Percentiles rank a stretch among this genome's conserved stretches.
These are phyloP conservation scores for Parnassius glacialis DNA, from an alignment of 2,888 invertebrate species.

Conservation along the genomic window DNA sequence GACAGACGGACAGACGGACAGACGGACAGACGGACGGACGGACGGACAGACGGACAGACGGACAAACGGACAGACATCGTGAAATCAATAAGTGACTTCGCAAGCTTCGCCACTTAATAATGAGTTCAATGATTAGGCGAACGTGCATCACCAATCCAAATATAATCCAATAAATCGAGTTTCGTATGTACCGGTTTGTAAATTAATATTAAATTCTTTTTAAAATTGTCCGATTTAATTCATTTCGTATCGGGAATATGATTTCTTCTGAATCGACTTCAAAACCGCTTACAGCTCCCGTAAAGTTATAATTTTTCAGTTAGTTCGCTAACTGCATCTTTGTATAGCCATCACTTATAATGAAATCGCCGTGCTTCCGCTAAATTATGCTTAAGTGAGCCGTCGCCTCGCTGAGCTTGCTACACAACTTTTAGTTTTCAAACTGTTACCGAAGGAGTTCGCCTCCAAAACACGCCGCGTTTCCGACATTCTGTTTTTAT, in stretches of 20 bases:
- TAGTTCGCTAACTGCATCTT: slow-evolving; percentile 22
- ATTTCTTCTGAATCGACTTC: slow-evolving; percentile 10
- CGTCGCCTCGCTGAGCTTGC: slow-evolving; percentile 11
- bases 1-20: too few relatives aligned
- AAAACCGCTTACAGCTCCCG: slow-evolving; percentile 3
- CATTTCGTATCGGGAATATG: slow-evolving; percentile 8
- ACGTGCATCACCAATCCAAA: too few relatives aligned
- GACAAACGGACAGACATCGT: too few relatives aligned
- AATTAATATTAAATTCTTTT: too few relatives aligned
- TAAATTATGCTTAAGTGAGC: slow-evolving; percentile 38
- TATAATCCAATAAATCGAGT: too few relatives aligned
- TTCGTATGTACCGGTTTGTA: too few relatives aligned
- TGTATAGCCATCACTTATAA: slow-evolving; percentile 29
- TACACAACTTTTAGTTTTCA: slow-evolving; percentile 15
- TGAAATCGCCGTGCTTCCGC: slow-evolving; percentile 31
- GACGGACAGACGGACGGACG: too few relatives aligned
- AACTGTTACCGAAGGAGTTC: slow-evolving; percentile 17
- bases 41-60: too few relatives aligned
- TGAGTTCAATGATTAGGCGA: too few relatives aligned
- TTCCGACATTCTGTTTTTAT: slow-evolving; percentile 16
- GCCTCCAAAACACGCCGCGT: not conserved
- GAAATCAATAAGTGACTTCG: too few relatives aligned
- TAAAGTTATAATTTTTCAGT: slow-evolving; percentile 27
- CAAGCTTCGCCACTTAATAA: too few relatives aligned
- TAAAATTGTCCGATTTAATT: not conserved